These are phyloP conservation scores for Phortica magna DNA, from an alignment of 2,888 invertebrate species.

Conservation along the genomic window DNA sequence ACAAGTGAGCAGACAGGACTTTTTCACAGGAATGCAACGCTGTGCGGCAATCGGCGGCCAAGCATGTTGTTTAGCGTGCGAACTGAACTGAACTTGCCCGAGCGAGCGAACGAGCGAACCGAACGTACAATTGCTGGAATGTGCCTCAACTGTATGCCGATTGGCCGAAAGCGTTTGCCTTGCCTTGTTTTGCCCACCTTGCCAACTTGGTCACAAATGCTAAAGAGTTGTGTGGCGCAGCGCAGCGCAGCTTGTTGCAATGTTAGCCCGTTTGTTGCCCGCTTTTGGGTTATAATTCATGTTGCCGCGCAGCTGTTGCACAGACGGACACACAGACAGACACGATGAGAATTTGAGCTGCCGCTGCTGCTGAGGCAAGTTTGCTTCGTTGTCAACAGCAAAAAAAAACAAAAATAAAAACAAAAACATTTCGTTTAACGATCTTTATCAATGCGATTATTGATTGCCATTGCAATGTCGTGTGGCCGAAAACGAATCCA, in stretches of 20 bases:
- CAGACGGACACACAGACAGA: slow-evolving; percentile 9
- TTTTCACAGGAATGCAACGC: slow-evolving; percentile 1
- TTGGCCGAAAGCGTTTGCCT: background rate
- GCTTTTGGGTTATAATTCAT: slow-evolving; percentile 39
- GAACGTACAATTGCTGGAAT: slow-evolving; percentile 1
- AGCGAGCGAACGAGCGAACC: slow-evolving; percentile 30
- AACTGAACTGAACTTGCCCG: slow-evolving; percentile 31
- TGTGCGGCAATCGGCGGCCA: slow-evolving; percentile 26
- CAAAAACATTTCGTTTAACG: slow-evolving; percentile 74
- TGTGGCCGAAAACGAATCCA: slow-evolving; percentile 35
- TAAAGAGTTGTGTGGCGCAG: slow-evolving; percentile 33
- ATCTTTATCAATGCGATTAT: slow-evolving; percentile 78
- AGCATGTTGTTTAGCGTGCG: slow-evolving; percentile 38
- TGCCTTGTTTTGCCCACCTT: slow-evolving; percentile 45
- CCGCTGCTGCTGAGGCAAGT: slow-evolving; percentile 25
- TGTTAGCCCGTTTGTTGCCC: background rate
- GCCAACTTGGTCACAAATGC: slow-evolving; percentile 26
- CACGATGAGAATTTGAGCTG: slow-evolving; percentile 51
- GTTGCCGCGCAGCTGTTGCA: slow-evolving; percentile 33
- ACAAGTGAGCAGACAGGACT: background rate
- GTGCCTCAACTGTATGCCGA: slow-evolving; percentile 1
- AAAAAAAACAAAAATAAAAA: slow-evolving; percentile 55
- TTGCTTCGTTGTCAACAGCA: slow-evolving; percentile 37
- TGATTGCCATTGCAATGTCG: slow-evolving; percentile 70
- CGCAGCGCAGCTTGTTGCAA: slow-evolving; percentile 23